phyloP scores from a whole-genome alignment of 30 jellyfish, hydroid and myxozoan genomes.

The Catostylus mosaicus region DNA sequence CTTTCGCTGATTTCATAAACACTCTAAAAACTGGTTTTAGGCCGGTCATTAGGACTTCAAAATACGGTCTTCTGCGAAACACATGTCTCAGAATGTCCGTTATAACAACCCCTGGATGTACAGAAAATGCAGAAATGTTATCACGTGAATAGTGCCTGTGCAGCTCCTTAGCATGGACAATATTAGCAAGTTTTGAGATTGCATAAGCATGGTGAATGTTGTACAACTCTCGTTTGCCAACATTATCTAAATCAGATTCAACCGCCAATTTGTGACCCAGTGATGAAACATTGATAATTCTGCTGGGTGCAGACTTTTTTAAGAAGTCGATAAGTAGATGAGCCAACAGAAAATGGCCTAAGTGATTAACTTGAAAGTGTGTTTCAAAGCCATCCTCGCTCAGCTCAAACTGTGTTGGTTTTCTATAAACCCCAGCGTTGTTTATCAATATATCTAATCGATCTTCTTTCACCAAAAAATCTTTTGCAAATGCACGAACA shows the following conservation, averaged over 20 bases:
- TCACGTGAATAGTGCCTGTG: slow-evolving; percentile 31
- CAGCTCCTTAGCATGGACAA: slow-evolving; percentile 79
- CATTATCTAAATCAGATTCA: slow-evolving; percentile 56
- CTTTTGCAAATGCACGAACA: slow-evolving; percentile 78
- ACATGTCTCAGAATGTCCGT: slow-evolving; percentile 50
- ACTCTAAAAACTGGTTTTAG: slow-evolving; percentile 6
- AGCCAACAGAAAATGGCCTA: slow-evolving; percentile 92
- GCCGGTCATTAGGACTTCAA: too few species aligned
- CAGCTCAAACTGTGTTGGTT: slow-evolving; percentile 45
- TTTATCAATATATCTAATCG: slow-evolving; percentile 81
- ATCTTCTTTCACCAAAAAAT: slow-evolving; percentile 43
- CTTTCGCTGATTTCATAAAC: slow-evolving; percentile 45
- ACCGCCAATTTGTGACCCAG: slow-evolving; percentile 66
- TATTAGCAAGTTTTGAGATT: slow-evolving; percentile 75
- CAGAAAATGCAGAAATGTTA: slow-evolving; percentile 62
- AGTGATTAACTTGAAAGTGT: slow-evolving; percentile 90
- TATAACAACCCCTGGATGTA: slow-evolving; percentile 88
- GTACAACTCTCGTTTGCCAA: slow-evolving; percentile 35
- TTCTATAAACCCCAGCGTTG: slow-evolving; percentile 90
- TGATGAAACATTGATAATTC: slow-evolving; percentile 87
- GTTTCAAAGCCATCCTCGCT: slow-evolving; percentile 92
- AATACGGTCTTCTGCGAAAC: too few species aligned
- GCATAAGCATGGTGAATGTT: slow-evolving; percentile 49
- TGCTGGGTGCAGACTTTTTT: slow-evolving; percentile 80
- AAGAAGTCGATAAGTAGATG: slow-evolving; percentile 66